phyloP scores from a whole-genome alignment of 1,140 invertebrate genomes.

The Pseudomyrmex dendroicus region DNA sequence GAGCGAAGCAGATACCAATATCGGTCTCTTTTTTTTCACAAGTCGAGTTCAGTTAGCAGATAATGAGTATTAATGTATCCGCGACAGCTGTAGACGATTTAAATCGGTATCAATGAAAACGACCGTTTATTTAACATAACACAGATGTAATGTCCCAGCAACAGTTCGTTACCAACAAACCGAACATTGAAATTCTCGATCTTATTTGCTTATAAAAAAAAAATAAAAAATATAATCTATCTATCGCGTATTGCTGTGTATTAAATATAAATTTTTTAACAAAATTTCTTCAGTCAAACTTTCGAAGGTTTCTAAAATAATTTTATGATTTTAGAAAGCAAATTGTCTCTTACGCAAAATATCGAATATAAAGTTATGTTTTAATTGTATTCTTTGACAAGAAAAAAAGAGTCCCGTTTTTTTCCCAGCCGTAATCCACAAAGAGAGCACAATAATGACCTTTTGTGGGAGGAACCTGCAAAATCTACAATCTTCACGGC shows the following conservation, averaged over 20 bases:
- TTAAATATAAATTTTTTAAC: no score
- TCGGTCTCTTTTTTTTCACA: slow-evolving; percentile 30
- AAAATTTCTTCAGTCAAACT: no score
- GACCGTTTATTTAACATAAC: slow-evolving; percentile 11
- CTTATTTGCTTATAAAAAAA: not conserved
- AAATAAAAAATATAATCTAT: not conserved
- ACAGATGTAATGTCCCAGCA: not conserved
- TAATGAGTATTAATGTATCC: slow-evolving; percentile 55
- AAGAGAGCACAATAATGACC: slow-evolving; percentile 10
- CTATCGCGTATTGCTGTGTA: no score
- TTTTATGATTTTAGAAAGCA: no score
- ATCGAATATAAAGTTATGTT: no score
- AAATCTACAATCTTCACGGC: slow-evolving; percentile 78
- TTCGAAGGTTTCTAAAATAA: no score
- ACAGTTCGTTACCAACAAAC: not conserved
- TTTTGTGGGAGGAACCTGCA: slow-evolving; percentile 25
- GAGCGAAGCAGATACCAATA: slow-evolving; percentile 47
- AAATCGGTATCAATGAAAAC: slow-evolving; percentile 41
- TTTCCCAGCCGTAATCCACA: slow-evolving; percentile 2
- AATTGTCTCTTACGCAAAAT: no score
- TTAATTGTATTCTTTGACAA: no score
- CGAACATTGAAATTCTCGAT: not conserved
- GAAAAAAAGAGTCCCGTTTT: not conserved
- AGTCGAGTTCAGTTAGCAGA: slow-evolving; percentile 27
- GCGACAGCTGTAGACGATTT: slow-evolving; percentile 24